Percentiles rank a stretch among this genome's conserved stretches.
Conservation (phyloP, 2,888 invertebrate species). For the Diploptera punctata region DNA sequence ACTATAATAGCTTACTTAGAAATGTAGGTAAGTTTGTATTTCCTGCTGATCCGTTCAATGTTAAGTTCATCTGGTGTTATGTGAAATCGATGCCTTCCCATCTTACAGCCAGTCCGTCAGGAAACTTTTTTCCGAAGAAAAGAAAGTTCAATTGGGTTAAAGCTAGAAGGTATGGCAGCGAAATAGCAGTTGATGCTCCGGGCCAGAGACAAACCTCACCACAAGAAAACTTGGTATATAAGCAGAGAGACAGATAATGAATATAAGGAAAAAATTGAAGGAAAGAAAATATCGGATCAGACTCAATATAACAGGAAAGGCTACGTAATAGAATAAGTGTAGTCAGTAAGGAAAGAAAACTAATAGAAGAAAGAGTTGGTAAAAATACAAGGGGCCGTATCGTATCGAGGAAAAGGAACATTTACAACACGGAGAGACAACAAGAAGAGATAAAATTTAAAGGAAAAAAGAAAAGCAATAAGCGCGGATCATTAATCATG, state of each 20-base stretch:
- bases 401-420: too few species aligned
- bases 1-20: too few species aligned
- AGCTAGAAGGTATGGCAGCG: background rate
- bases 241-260: background rate
- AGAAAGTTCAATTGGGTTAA: constrained; percentile 6
- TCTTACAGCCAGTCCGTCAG: background rate
- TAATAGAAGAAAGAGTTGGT: background rate
- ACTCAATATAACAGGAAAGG: background rate
- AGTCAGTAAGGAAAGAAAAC: background rate
- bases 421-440: too few species aligned
- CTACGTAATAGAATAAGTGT: background rate
- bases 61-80: background rate
- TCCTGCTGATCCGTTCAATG: background rate
- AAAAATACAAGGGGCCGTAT: background rate
- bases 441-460: too few species aligned
- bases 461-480: too few species aligned
- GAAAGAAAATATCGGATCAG: background rate
- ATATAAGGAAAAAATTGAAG: background rate
- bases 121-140: background rate
- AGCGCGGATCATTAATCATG: too few species aligned
- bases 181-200: background rate
- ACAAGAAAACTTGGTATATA: background rate
- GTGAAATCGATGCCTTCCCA: background rate
- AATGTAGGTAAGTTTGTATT: too few species aligned
- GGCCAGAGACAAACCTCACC: background rate